Conservation (phyloP, 1,140 invertebrate genomes). For the Dufourea novaeangliae region DNA sequence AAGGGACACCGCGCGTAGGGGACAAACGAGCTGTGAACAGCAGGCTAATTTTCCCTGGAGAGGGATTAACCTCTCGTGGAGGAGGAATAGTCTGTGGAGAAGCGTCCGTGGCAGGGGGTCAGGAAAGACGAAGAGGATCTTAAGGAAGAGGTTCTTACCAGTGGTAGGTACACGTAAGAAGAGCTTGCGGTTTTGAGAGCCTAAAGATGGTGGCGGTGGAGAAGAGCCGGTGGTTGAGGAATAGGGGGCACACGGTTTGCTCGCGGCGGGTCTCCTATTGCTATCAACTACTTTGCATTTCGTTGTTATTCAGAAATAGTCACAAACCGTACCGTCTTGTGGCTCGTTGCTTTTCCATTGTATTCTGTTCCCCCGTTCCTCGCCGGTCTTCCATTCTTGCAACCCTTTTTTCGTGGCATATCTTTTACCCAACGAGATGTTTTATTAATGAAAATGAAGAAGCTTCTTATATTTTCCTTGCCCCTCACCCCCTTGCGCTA, state of each 20-base stretch:
- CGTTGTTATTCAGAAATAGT: slow-evolving; percentile 75
- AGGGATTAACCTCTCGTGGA: slow-evolving; percentile 59
- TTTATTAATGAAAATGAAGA: slow-evolving; percentile 74
- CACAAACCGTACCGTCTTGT: slow-evolving; percentile 60
- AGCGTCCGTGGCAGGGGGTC: slow-evolving; percentile 23
- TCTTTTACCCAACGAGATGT: slow-evolving; percentile 68
- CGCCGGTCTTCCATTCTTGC: neutral
- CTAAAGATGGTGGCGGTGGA: slow-evolving; percentile 37
- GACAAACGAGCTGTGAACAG: slow-evolving; percentile 56
- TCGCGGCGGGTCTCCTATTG: neutral
- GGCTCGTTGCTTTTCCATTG: slow-evolving; percentile 42
- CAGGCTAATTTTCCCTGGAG: slow-evolving; percentile 55
- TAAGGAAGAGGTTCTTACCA: slow-evolving; percentile 56
- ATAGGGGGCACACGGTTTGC: slow-evolving; percentile 50
- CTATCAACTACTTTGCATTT: slow-evolving; percentile 72
- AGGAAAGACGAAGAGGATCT: slow-evolving; percentile 48
- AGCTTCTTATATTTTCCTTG: slow-evolving; percentile 70
- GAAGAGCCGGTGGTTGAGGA: slow-evolving; percentile 50
- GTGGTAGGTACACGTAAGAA: slow-evolving; percentile 64
- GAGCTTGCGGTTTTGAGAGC: slow-evolving; percentile 62
- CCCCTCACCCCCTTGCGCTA: neutral
- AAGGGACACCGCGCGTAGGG: slow-evolving; percentile 15
- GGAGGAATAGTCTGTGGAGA: slow-evolving; percentile 36
- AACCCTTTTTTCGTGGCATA: slow-evolving; percentile 31
- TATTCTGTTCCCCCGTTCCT: slow-evolving; percentile 32